A percentile compares a stretch with the other conserved stretches of the same genome.
Evolutionary conservation across 1,140 invertebrate species (phyloP).

Genomic region (Homalodisca vitripennis): DNA sequence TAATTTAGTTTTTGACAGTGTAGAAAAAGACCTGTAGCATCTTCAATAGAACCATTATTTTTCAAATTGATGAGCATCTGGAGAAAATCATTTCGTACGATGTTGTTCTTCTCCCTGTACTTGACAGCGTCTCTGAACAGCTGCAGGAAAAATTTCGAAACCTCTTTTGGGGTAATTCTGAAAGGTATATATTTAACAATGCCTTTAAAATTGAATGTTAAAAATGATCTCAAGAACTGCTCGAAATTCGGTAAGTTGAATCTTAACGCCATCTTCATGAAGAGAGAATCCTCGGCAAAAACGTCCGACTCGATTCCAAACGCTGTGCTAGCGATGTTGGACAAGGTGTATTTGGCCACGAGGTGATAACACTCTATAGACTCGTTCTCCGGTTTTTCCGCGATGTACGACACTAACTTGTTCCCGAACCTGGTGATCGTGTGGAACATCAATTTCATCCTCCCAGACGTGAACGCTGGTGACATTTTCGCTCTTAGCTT

Average conservation of each 20-base stretch:
- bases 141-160: slow-evolving; percentile 48
- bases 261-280: slow-evolving; percentile 39
- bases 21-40: too few relatives aligned
- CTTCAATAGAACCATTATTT: too few relatives aligned
- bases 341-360: too few relatives aligned
- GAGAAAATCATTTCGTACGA: slow-evolving; percentile 55
- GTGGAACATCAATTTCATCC: slow-evolving; percentile 59
- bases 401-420: slow-evolving; percentile 11
- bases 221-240: not conserved
- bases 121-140: slow-evolving; percentile 56
- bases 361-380: slow-evolving; percentile 17
- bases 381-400: not conserved
- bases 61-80: slow-evolving; percentile 57
- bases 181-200: not conserved
- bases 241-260: not conserved
- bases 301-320: slow-evolving; percentile 47
- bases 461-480: slow-evolving; percentile 60
- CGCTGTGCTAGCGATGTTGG: slow-evolving; percentile 53
- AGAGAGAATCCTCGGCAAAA: slow-evolving; percentile 45
- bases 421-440: slow-evolving; percentile 49
- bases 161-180: slow-evolving; percentile 27
- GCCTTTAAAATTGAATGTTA: not conserved
- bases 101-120: slow-evolving; percentile 51
- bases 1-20: too few relatives aligned
- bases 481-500: slow-evolving; percentile 57